Base-by-base conservation (phyloP, 1,140 invertebrate species). In the Leptinotarsa texana region DNA sequence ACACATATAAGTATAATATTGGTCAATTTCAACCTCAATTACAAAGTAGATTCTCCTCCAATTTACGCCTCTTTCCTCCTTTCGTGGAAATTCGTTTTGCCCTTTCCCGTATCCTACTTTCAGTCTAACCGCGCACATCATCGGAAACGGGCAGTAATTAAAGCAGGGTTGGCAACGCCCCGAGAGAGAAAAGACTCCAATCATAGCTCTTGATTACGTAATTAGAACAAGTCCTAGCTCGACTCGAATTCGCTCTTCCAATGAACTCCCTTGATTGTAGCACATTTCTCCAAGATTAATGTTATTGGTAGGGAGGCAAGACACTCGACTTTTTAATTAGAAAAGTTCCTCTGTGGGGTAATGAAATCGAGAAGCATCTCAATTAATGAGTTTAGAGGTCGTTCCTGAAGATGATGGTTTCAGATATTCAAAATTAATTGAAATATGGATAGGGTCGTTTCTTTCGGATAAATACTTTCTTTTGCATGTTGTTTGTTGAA, bases 201-300 rank as follows among this genome's bases (percentile, higher is more conserved):
- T 57, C 51, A 57, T 57, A 57, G 51, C 51, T 4, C 51, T 57
- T 57, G 51, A 57, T 57, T 57, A 57, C 51, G 51, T 57, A 57
- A 57, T 57, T 57, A 57, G 51, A 57, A 57, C 51, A 57, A 57
- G 17, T 57, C 51, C 51, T 57, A 57, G 51, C 51, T 57, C 51
- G 51, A 18, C n/a, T 57, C 51, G 51, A 18, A 57, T 15, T 57
- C n/a, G 51, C 51, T 57, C 51, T 57, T 57, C 51, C 51, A 57
- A 57, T 57, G 51, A 57, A 57, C 51, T 57, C 51, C 51, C 51
- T 57, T 57, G 51, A 57, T 57, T 57, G 51, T 57, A 57, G 51
- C 17, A 57, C 51, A 17, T 57, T 57, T 17, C 51, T 57, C 51
- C 51, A 57, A 57, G 51, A 57, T 57, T 57, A 57, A 57, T 57